phyloP scores from a whole-genome alignment of 2,113 vertebrate genomes.

The Brienomyrus brachyistius region DNA sequence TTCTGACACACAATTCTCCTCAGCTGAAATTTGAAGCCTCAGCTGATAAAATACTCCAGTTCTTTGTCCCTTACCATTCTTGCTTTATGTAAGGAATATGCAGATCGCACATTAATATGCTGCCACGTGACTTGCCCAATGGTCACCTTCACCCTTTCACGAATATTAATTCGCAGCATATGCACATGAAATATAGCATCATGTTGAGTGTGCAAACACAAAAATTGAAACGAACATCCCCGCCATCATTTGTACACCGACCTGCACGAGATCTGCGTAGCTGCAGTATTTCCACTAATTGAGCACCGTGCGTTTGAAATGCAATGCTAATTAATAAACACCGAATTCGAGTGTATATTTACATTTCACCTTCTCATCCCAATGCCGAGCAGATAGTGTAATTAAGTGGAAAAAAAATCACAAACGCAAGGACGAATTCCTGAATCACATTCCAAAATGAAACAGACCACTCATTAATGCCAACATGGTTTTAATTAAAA shows the following conservation, averaged over 20 bases:
- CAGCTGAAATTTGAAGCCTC: neutral
- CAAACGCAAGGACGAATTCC: neutral
- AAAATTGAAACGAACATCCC: neutral
- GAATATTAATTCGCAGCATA: neutral
- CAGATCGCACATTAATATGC: neutral
- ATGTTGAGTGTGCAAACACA: neutral
- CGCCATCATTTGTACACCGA: neutral
- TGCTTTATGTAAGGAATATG: neutral
- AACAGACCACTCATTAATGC: neutral
- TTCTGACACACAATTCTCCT: neutral
- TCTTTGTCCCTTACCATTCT: neutral
- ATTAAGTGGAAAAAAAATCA: neutral
- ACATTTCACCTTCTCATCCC: neutral
- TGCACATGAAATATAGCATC: neutral
- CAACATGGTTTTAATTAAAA: neutral
- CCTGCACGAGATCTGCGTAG: neutral
- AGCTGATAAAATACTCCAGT: neutral
- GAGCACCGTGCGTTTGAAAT: neutral
- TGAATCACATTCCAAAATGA: neutral
- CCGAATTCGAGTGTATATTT: neutral
- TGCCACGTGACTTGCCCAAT: neutral
- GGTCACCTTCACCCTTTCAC: neutral
- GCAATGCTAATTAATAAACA: neutral
- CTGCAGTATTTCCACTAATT: slow-evolving; percentile 1
- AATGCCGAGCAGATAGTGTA: neutral